Evolutionary conservation across 2,113 vertebrate species (phyloP).

Genomic region (Herpetotheres cachinnans): DNA sequence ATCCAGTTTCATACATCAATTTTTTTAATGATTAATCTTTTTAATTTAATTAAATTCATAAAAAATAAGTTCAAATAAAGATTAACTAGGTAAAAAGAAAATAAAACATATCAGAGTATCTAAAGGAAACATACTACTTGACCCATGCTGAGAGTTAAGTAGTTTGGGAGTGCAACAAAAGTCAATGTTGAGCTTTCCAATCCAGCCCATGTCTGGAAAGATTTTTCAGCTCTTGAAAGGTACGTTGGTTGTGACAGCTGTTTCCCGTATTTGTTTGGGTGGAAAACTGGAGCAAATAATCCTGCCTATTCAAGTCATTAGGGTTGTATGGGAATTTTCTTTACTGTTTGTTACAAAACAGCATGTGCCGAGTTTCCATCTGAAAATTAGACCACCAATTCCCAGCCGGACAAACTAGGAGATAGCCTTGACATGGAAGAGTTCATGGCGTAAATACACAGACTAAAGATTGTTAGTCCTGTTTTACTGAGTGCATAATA

Average conservation of each 20-base stretch:
- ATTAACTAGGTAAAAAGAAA: background rate
- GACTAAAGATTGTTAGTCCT: background rate
- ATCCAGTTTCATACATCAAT: background rate
- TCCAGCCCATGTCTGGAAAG: background rate
- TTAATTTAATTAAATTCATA: background rate
- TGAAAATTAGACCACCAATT: background rate
- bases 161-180: background rate
- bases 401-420: background rate
- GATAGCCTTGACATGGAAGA: background rate
- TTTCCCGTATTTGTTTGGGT: conserved; percentile 14
- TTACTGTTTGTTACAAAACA: background rate
- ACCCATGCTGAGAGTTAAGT: background rate
- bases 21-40: background rate
- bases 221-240: background rate
- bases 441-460: background rate
- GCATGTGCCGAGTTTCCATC: background rate
- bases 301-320: background rate
- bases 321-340: background rate
- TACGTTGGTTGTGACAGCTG: conserved; percentile 18
- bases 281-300: conserved; percentile 3
- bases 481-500: background rate
- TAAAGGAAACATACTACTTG: background rate
- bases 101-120: background rate
- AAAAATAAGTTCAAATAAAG: background rate
- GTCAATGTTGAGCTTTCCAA: background rate